Percentiles rank a stretch among this genome's conserved stretches.
phyloP scores from a whole-genome alignment of 2,888 invertebrate species.

The Amphipyra tragopoginis region DNA sequence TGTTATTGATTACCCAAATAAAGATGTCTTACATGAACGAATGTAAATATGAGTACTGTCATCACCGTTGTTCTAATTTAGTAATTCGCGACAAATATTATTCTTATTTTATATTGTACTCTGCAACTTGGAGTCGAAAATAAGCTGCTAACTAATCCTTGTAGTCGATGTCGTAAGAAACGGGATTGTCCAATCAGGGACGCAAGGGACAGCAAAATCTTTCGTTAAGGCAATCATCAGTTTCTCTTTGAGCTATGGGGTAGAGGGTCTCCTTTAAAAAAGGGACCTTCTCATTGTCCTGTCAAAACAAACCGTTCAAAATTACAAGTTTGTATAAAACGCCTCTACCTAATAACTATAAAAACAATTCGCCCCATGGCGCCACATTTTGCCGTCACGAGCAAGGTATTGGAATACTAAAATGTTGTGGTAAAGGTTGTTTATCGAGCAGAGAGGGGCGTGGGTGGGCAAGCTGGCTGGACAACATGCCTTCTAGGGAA shows the following conservation, averaged over 20 bases:
- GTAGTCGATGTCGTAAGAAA: no score
- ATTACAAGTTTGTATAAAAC: constrained; percentile 27
- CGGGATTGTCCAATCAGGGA: no score
- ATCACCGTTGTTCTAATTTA: no score
- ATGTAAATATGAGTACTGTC: no score
- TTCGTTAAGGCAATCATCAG: background rate
- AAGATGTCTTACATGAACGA: no score
- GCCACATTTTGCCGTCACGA: constrained; percentile 73
- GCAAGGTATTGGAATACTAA: constrained; percentile 71
- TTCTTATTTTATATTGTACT: no score
- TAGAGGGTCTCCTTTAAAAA: background rate
- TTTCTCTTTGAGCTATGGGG: background rate
- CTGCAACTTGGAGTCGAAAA: no score
- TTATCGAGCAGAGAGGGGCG: constrained; percentile 71
- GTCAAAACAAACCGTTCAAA: constrained; percentile 25
- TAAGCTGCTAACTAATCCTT: no score
- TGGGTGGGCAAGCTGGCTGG: constrained; percentile 75
- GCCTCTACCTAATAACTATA: constrained; percentile 57
- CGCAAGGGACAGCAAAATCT: no score
- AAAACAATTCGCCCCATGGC: constrained; percentile 67
- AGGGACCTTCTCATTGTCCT: background rate
- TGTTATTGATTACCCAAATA: no score
- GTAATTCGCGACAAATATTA: no score
- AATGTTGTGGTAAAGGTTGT: constrained; percentile 69
- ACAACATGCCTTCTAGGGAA: constrained; percentile 85